A percentile compares a stretch with the other conserved stretches of the same genome.
phyloP scores from a whole-genome alignment of 2,797 vertebrate species.

The Acomys russatus region DNA sequence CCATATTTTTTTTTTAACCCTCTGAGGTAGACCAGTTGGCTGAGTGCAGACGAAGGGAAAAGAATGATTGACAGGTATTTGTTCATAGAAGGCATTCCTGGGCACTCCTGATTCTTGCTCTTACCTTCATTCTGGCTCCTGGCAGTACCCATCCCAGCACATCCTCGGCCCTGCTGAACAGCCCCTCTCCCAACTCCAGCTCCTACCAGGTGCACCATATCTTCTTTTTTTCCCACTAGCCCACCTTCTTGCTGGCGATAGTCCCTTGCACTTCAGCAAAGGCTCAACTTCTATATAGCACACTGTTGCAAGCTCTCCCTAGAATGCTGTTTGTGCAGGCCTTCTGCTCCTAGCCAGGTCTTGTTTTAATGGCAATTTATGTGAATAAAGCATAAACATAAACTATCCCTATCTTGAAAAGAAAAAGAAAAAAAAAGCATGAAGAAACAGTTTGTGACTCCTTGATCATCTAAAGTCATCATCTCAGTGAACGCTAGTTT shows the following conservation, averaged over 20 bases:
- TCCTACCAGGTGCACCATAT: not conserved
- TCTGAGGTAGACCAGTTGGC: accelerated
- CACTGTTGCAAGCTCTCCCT: no score
- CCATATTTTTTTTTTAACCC: not conserved
- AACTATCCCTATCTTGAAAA: not conserved
- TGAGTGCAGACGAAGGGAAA: no score
- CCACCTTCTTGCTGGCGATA: no score
- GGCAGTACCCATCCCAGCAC: accelerated
- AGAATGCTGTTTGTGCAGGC: not conserved
- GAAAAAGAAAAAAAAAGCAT: not conserved
- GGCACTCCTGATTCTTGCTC: not conserved
- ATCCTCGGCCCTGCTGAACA: accelerated
- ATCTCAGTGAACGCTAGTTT: not conserved
- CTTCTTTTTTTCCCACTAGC: not conserved
- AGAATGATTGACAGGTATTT: not conserved
- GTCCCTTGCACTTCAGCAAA: no score
- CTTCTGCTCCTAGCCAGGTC: not conserved
- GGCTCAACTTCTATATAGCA: not conserved
- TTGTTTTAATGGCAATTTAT: not conserved
- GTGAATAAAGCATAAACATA: not conserved
- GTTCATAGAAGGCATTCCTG: not conserved
- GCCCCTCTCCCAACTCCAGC: not conserved
- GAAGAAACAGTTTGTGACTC: not conserved
- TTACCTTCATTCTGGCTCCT: not conserved
- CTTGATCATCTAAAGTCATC: not conserved